phyloP scores from a whole-genome alignment of 2,113 vertebrate species.

The Lepisosteus osseus region DNA sequence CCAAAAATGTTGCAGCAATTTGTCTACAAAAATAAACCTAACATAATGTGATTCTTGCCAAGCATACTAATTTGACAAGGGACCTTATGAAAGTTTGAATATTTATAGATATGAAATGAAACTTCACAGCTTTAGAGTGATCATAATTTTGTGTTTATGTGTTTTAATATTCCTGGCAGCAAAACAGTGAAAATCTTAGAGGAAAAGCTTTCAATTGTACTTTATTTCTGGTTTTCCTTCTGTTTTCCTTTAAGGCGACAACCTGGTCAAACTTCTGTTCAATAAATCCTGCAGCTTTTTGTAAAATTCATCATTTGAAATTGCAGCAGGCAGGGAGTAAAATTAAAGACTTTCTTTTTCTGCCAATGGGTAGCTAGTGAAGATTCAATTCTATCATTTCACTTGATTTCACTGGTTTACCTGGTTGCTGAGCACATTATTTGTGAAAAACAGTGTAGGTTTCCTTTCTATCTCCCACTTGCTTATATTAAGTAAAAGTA shows the following conservation, averaged over 20 bases:
- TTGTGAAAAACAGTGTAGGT: neutral
- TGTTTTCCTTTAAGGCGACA: constrained; percentile 23
- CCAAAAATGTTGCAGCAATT: constrained; percentile 32
- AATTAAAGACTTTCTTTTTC: neutral
- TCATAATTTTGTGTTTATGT: constrained; percentile 33
- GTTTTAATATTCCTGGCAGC: constrained; percentile 24
- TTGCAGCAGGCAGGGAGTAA: neutral
- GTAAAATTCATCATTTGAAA: constrained; percentile 1
- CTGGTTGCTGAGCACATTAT: neutral
- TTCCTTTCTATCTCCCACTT: too few relatives aligned
- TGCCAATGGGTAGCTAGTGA: neutral
- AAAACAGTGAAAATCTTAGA: constrained; percentile 10
- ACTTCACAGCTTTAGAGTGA: constrained; percentile 40
- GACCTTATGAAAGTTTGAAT: constrained; percentile 39
- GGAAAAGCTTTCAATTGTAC: constrained; percentile 19
- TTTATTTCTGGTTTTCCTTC: constrained; percentile 7
- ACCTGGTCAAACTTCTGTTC: constrained; percentile 19
- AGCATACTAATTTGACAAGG: constrained; percentile 41
- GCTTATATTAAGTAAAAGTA: too few relatives aligned
- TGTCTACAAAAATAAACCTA: constrained; percentile 31
- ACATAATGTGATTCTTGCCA: constrained; percentile 34
- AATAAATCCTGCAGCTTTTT: neutral
- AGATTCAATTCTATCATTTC: neutral
- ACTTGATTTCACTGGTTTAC: neutral
- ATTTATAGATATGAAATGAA: constrained; percentile 45